A percentile compares a stretch with the other conserved stretches of the same genome.
These are phyloP conservation scores for Trachymyrmex cornetzi DNA, from an alignment of 1,140 invertebrate species.

Conservation along the genomic window DNA sequence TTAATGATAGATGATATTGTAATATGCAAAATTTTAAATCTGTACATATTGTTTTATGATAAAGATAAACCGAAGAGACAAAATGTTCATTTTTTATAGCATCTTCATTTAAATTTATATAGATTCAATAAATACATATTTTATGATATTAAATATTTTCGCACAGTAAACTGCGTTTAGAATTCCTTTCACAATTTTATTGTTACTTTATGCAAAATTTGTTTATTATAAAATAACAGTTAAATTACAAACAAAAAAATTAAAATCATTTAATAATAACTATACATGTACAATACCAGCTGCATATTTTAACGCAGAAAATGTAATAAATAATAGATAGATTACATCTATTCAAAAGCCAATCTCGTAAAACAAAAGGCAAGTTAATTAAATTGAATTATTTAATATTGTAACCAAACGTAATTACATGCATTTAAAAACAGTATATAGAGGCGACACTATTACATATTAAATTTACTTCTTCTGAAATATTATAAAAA, in stretches of 20 bases:
- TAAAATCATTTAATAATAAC: background rate
- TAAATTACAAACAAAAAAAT: background rate
- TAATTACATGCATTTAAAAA: slow-evolving; percentile 52
- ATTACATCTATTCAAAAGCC: slow-evolving; percentile 67
- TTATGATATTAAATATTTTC: too few species aligned
- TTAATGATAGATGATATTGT: background rate
- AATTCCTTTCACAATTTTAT: too few species aligned
- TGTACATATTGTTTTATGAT: too few species aligned
- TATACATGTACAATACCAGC: background rate
- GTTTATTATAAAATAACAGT: background rate
- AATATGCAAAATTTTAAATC: background rate
- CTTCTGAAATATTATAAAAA: background rate
- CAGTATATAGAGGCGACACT: slow-evolving; percentile 28
- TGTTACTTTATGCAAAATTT: background rate
- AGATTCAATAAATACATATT: too few species aligned
- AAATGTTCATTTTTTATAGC: too few species aligned
- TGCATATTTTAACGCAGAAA: slow-evolving; percentile 39
- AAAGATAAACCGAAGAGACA: too few species aligned
- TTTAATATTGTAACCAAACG: slow-evolving; percentile 77
- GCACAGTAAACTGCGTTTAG: too few species aligned
- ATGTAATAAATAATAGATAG: slow-evolving; percentile 79
- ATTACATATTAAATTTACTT: slow-evolving; percentile 13
- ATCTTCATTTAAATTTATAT: too few species aligned
- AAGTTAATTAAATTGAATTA: slow-evolving; percentile 80
- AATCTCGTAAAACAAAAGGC: slow-evolving; percentile 63